Evolutionary conservation across 2,888 invertebrate species (phyloP).

Genomic region (Chrysolina oricalcia): DNA sequence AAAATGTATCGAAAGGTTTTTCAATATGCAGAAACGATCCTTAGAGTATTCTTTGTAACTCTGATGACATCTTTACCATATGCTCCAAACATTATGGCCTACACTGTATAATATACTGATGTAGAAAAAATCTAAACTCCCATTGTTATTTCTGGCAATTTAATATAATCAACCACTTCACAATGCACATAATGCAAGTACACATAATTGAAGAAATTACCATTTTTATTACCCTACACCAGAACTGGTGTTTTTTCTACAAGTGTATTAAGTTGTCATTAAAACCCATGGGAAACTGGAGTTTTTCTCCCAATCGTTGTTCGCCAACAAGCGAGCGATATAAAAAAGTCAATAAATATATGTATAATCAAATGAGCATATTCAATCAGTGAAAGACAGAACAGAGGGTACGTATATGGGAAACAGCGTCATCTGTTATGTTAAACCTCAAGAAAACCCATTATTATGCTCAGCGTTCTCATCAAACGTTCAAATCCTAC

Average conservation of each 20-base stretch:
- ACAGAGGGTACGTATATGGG: conserved; percentile 50
- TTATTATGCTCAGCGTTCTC: conserved; percentile 40
- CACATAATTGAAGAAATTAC: conserved; percentile 41
- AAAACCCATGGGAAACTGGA: conserved; percentile 3
- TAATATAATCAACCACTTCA: conserved; percentile 9
- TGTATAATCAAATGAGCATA: conserved; percentile 28
- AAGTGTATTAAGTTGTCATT: conserved; percentile 1
- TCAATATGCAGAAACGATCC: no score
- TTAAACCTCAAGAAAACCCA: conserved; percentile 32
- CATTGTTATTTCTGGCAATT: not conserved
- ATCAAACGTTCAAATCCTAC: conserved; percentile 14
- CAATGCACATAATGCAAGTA: conserved; percentile 34
- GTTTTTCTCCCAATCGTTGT: conserved; percentile 11
- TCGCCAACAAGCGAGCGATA: conserved; percentile 9
- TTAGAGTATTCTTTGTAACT: no score
- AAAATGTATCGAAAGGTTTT: no score
- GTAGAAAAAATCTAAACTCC: not conserved
- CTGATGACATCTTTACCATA: no score
- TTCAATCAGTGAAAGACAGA: conserved; percentile 22
- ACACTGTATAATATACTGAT: no score
- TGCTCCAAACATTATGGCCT: no score
- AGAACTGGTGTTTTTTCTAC: conserved; percentile 3
- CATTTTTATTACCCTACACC: conserved; percentile 45
- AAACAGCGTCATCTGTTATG: conserved; percentile 45
- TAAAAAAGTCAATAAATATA: conserved; percentile 31